These are phyloP conservation scores for Urocitellus parryii DNA, from an alignment of 2,113 vertebrate genomes.

Conservation along the genomic window DNA sequence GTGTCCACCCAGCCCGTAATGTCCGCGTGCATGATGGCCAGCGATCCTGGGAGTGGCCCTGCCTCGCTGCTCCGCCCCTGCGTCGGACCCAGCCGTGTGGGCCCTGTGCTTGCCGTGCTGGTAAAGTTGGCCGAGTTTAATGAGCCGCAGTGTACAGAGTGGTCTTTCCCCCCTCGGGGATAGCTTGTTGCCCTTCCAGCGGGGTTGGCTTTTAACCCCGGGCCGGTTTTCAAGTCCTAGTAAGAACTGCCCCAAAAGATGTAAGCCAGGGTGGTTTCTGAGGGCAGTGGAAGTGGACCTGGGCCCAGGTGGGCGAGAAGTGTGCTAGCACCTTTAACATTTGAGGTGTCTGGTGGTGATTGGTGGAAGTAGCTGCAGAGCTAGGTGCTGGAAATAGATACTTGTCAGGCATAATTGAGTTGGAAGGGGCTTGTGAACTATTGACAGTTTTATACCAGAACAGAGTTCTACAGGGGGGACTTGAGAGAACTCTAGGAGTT, in stretches of 20 bases:
- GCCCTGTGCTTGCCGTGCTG: not conserved
- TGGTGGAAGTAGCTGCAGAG: not conserved
- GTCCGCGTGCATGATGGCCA: not conserved
- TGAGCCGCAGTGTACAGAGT: too few species aligned
- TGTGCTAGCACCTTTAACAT: too few species aligned
- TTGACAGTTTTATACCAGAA: too few species aligned
- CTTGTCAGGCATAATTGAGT: not conserved
- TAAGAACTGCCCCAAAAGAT: too few species aligned
- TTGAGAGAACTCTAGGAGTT: not conserved
- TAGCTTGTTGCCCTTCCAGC: too few species aligned
- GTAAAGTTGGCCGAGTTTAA: not conserved
- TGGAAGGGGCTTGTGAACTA: too few species aligned
- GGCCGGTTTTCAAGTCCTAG: not conserved
- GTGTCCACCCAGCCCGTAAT: not conserved
- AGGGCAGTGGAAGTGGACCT: not conserved
- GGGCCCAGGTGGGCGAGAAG: not conserved
- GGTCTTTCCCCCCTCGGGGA: too few species aligned
- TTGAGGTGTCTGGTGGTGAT: too few species aligned
- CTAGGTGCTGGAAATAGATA: not conserved
- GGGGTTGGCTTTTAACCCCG: not conserved
- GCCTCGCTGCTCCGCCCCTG: too few species aligned
- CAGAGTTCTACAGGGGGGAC: not conserved
- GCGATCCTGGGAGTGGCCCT: too few species aligned
- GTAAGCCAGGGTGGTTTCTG: not conserved
- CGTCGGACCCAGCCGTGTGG: not conserved